phyloP scores from a whole-genome alignment of 2,888 invertebrate species.

The Euplagia quadripunctaria region DNA sequence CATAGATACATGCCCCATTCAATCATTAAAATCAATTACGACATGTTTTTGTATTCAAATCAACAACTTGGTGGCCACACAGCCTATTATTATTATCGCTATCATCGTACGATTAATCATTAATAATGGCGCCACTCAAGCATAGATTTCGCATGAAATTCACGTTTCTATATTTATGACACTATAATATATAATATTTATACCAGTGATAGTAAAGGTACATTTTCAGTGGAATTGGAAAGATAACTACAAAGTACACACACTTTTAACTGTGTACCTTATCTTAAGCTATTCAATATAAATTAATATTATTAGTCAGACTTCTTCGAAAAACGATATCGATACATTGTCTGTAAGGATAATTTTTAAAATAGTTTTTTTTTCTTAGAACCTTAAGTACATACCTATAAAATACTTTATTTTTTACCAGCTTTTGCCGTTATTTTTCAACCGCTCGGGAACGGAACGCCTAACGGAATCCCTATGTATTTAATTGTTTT shows the following conservation, averaged over 20 bases:
- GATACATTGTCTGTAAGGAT: background rate
- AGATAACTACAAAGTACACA: background rate
- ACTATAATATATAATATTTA: background rate
- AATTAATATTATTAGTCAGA: background rate
- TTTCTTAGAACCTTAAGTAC: background rate
- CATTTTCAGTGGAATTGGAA: background rate
- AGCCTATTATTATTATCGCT: background rate
- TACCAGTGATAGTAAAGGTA: background rate
- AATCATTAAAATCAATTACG: background rate
- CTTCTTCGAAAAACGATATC: background rate
- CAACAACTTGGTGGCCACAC: background rate
- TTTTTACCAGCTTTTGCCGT: background rate
- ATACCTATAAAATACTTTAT: background rate
- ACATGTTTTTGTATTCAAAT: background rate
- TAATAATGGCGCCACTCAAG: background rate
- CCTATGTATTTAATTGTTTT: too few species aligned
- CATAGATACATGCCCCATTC: too few species aligned
- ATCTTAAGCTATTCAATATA: background rate
- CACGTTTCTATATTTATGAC: background rate
- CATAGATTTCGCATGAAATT: background rate
- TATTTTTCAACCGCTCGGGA: too few species aligned
- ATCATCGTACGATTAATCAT: background rate
- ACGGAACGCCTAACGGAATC: too few species aligned
- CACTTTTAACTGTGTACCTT: background rate
- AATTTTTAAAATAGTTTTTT: background rate